phyloP scores from a whole-genome alignment of 2,113 vertebrate species.

The Emydocephalus ijimae region DNA sequence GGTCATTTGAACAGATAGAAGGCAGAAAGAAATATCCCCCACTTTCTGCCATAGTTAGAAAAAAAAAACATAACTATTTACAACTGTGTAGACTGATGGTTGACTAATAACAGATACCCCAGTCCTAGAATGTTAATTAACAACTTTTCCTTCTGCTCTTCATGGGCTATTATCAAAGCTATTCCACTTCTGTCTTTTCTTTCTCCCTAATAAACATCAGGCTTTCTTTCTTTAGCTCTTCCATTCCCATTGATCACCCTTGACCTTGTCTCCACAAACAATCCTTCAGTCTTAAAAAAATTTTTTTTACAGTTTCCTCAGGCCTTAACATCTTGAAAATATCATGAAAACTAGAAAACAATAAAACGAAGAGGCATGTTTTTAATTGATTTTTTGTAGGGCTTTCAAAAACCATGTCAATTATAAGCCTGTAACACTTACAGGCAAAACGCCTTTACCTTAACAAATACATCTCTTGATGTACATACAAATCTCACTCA shows the following conservation, averaged over 20 bases:
- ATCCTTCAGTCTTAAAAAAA: constrained; percentile 28
- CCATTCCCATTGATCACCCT: constrained; percentile 35
- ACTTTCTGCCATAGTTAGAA: neutral
- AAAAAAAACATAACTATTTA: neutral
- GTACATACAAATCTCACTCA: neutral
- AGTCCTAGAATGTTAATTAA: neutral
- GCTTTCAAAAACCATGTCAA: constrained; percentile 22
- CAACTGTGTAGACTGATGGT: neutral
- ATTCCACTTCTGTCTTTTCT: constrained; percentile 36
- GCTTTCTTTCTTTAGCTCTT: neutral
- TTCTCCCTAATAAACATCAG: constrained; percentile 29
- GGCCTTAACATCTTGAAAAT: constrained; percentile 51
- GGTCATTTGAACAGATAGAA: constrained; percentile 18
- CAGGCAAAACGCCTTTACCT: constrained; percentile 20
- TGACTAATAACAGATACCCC: neutral
- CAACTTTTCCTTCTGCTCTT: neutral
- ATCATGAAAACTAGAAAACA: constrained; percentile 44
- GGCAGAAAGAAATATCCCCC: neutral
- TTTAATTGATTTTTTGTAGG: constrained; percentile 24
- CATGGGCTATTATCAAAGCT: neutral
- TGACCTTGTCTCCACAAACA: constrained; percentile 46
- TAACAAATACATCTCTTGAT: constrained; percentile 19
- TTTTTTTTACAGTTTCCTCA: constrained; percentile 54
- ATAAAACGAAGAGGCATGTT: constrained; percentile 54
- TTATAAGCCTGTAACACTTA: constrained; percentile 32